Percentiles rank a stretch among this genome's conserved stretches.
Evolutionary conservation across 2,797 vertebrate species (phyloP).

Genomic region (Galaxias olidus): DNA sequence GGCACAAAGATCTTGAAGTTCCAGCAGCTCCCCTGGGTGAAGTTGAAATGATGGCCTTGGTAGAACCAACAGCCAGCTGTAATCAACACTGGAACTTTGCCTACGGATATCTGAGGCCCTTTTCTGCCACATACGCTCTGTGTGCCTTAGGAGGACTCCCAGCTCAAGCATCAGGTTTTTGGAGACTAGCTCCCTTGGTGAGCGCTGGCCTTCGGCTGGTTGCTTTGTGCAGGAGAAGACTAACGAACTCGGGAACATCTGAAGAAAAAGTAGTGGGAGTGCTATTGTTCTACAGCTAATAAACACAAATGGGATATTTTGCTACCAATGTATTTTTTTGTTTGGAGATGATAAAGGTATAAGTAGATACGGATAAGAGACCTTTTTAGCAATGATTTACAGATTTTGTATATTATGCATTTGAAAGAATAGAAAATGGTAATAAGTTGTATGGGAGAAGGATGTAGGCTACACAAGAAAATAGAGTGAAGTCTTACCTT

Average conservation of each 20-base stretch:
- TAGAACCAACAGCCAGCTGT: slow-evolving; percentile 49
- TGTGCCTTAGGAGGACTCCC: slow-evolving; percentile 35
- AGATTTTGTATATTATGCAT: no score
- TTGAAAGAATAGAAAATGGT: no score
- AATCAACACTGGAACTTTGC: slow-evolving; percentile 50
- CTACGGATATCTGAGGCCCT: slow-evolving; percentile 36
- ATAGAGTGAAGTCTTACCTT: slow-evolving; percentile 3
- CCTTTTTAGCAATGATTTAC: no score
- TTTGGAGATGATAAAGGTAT: no score
- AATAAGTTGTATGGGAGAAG: no score
- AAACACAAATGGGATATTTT: no score
- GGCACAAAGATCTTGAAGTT: slow-evolving; percentile 50
- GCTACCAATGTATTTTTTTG: not conserved
- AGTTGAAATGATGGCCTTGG: slow-evolving; percentile 41
- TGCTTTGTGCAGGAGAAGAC: slow-evolving; percentile 26
- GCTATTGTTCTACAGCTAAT: not conserved
- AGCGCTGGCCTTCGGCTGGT: slow-evolving; percentile 24
- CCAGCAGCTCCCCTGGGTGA: slow-evolving; percentile 42
- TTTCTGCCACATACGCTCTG: slow-evolving; percentile 38
- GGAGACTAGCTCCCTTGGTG: slow-evolving; percentile 44
- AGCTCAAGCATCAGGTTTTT: slow-evolving; percentile 55
- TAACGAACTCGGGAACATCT: slow-evolving; percentile 42
- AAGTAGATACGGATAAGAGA: no score
- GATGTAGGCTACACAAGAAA: no score
- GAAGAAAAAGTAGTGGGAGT: slow-evolving; percentile 5